A percentile compares a stretch with the other conserved stretches of the same genome.
phyloP scores from a whole-genome alignment of 2,888 invertebrate species.

The Athetis lepigone region DNA sequence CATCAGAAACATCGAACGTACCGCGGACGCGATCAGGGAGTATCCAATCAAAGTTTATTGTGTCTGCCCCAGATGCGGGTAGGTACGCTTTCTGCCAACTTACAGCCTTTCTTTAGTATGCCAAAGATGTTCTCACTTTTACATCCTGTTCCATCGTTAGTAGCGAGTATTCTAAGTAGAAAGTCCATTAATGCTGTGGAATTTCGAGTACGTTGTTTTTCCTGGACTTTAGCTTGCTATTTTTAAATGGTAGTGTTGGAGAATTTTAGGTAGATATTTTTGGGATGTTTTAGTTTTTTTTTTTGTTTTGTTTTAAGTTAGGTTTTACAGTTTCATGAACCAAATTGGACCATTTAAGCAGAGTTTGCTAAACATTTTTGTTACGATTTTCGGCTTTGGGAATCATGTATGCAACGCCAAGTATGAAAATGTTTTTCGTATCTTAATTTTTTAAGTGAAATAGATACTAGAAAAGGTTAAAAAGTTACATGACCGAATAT shows the following conservation, averaged over 20 bases:
- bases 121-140: constrained; percentile 51
- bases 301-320: too few relatives aligned
- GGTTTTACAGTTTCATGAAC: too few relatives aligned
- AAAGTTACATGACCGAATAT: too few relatives aligned
- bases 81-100: constrained; percentile 56
- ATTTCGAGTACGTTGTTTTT: constrained; percentile 7
- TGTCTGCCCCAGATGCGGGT: constrained; percentile 63
- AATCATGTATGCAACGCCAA: too few relatives aligned
- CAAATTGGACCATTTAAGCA: too few relatives aligned
- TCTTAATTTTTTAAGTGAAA: too few relatives aligned
- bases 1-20: constrained; percentile 14
- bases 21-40: constrained; percentile 53
- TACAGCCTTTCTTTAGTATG: constrained; percentile 49
- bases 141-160: constrained; percentile 55
- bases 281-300: not conserved
- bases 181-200: constrained; percentile 43
- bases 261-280: not conserved
- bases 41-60: constrained; percentile 79
- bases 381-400: too few relatives aligned
- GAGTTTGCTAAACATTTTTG: too few relatives aligned
- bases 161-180: constrained; percentile 48
- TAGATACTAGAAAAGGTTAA: too few relatives aligned
- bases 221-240: not conserved
- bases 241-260: not conserved
- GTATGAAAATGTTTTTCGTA: too few relatives aligned